Percentiles rank a stretch among this genome's conserved stretches.
Evolutionary conservation across 2,113 vertebrate species (phyloP).

Genomic region (Quiscalus mexicanus): DNA sequence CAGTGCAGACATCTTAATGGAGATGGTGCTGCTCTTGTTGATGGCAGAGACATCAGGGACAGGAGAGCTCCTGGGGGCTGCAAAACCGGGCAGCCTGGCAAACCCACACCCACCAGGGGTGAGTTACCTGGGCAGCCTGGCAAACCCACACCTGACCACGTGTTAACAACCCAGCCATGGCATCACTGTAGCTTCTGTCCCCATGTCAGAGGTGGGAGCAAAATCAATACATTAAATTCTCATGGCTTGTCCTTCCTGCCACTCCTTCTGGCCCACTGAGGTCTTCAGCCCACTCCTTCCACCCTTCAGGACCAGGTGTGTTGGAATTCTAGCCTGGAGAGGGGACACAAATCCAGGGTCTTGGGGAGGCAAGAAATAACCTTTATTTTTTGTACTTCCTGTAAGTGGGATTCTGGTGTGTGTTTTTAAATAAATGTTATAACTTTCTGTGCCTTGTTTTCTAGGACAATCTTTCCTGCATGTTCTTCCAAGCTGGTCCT

Average conservation of each 20-base stretch:
- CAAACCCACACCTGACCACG: neutral
- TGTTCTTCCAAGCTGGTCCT: neutral
- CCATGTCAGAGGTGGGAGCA: neutral
- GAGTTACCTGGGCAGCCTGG: too few relatives aligned
- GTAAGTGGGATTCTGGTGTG: neutral
- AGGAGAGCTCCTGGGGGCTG: neutral
- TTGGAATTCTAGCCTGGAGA: neutral
- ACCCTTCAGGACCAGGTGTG: neutral
- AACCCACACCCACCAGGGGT: too few relatives aligned
- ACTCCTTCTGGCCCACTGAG: neutral
- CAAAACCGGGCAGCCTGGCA: neutral
- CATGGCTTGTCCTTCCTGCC: neutral
- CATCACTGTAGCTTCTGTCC: neutral
- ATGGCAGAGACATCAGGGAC: neutral
- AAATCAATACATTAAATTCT: accelerated
- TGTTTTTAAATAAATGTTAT: neutral
- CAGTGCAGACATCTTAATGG: neutral
- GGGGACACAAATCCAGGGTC: neutral
- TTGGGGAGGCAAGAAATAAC: neutral
- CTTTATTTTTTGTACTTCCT: neutral
- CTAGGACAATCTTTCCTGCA: neutral
- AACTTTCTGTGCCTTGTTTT: neutral
- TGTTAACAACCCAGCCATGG: neutral
- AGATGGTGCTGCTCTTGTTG: neutral
- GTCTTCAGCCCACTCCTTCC: neutral